Evolutionary conservation across 2,113 vertebrate genomes (phyloP).

Genomic region (Cephalopterus ornatus): DNA sequence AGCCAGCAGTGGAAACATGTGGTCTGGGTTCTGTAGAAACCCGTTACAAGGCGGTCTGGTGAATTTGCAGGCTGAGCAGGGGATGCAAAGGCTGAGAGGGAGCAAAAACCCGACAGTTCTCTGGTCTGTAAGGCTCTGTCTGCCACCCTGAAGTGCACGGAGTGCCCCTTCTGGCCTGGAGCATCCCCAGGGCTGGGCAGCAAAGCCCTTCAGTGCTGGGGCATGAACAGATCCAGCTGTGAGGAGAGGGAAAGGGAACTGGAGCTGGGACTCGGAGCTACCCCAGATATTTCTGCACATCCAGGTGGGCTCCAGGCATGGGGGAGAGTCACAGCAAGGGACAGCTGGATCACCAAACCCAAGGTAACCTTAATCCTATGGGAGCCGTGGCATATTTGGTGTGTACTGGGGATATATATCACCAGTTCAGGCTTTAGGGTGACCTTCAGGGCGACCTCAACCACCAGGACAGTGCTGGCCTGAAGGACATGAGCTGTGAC

Average conservation of each 20-base stretch:
- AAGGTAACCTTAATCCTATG: neutral
- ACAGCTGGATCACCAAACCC: neutral
- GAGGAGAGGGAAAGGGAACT: neutral
- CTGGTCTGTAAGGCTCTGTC: neutral
- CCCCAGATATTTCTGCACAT: neutral
- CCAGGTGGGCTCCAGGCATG: neutral
- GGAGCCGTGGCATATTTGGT: neutral
- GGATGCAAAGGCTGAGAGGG: neutral
- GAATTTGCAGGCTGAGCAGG: neutral
- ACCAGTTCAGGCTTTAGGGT: neutral
- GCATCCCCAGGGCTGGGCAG: accelerated
- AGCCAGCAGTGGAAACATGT: neutral
- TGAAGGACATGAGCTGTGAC: neutral
- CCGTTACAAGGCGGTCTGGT: accelerated
- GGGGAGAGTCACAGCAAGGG: neutral
- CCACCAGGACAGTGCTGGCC: neutral
- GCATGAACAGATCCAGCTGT: neutral
- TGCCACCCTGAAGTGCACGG: neutral
- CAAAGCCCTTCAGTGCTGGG: neutral
- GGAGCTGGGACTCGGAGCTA: neutral
- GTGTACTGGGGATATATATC: neutral
- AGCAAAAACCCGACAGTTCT: accelerated
- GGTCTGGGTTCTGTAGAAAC: neutral
- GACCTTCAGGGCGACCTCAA: neutral
- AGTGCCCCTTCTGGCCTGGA: neutral